Percentiles rank a stretch among this genome's conserved stretches.
phyloP scores from a whole-genome alignment of 2,797 vertebrate species.

The Pseudochromis fuscus region DNA sequence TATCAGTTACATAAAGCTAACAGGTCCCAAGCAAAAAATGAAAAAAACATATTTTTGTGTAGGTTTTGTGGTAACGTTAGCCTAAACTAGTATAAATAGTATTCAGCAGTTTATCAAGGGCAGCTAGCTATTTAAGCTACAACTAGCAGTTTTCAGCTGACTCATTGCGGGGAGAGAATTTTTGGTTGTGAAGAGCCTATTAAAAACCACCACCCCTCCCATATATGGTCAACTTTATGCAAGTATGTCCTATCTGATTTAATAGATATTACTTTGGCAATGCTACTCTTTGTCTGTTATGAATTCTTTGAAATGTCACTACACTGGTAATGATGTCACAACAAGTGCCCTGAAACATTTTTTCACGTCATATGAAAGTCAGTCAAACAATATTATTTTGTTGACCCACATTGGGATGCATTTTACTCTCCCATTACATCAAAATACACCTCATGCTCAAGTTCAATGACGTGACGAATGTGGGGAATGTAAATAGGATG shows the following conservation, averaged over 20 bases:
- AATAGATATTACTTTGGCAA: not conserved
- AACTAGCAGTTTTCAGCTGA: too few species aligned
- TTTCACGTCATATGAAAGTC: not conserved
- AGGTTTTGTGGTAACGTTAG: too few species aligned
- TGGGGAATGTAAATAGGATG: conserved; percentile 30
- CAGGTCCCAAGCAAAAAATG: too few species aligned
- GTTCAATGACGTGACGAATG: conserved; percentile 22
- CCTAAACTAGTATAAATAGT: too few species aligned
- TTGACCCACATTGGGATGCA: not conserved
- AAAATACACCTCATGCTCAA: not conserved
- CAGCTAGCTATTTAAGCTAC: too few species aligned
- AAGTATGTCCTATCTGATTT: not conserved
- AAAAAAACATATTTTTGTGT: too few species aligned
- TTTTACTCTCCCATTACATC: conserved; percentile 21
- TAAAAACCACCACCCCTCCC: not conserved
- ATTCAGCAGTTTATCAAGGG: too few species aligned
- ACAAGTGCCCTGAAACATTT: conserved; percentile 10
- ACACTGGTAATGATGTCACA: conserved; percentile 13
- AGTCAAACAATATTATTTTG: too few species aligned
- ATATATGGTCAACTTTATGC: not conserved
- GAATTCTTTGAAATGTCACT: conserved; percentile 11
- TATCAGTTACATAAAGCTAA: too few species aligned
- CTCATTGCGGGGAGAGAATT: too few species aligned
- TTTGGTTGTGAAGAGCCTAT: not conserved
- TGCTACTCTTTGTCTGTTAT: not conserved